Conservation (phyloP, 2,113 vertebrate genomes). For the Crotophaga sulcirostris region DNA sequence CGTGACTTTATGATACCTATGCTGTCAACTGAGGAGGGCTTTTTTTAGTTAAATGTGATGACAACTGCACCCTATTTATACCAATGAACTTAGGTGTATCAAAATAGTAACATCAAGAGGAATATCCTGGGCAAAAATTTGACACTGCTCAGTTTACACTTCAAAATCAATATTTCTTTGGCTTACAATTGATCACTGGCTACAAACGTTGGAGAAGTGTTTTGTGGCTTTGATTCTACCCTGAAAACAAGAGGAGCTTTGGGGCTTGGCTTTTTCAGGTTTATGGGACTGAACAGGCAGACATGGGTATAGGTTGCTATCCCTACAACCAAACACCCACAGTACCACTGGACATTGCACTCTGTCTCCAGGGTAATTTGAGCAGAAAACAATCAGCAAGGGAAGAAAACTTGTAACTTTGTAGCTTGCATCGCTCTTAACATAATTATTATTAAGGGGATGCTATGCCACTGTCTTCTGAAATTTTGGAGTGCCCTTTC, state of each 20-base stretch:
- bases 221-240: not conserved
- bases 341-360: not conserved
- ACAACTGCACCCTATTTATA: slow-evolving; percentile 79
- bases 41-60: slow-evolving; percentile 47
- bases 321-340: not conserved
- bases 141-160: slow-evolving; percentile 27
- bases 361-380: not conserved
- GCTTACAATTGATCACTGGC: not conserved
- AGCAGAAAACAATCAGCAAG: not conserved
- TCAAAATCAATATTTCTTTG: slow-evolving; percentile 72
- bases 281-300: not conserved
- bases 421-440: not conserved
- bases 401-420: not conserved
- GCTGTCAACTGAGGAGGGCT: slow-evolving; percentile 49
- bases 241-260: not conserved
- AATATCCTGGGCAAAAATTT: slow-evolving; percentile 34
- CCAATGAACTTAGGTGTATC: slow-evolving; percentile 54
- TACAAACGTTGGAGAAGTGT: not conserved
- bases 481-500: not conserved
- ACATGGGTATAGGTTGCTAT: not conserved
- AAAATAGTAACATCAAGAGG: slow-evolving; percentile 65
- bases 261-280: not conserved
- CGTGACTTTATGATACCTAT: slow-evolving; percentile 35
- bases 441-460: not conserved
- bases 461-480: no score